These are phyloP conservation scores for Maccullochella peelii DNA, from an alignment of 2,113 vertebrate genomes.

Conservation along the genomic window DNA sequence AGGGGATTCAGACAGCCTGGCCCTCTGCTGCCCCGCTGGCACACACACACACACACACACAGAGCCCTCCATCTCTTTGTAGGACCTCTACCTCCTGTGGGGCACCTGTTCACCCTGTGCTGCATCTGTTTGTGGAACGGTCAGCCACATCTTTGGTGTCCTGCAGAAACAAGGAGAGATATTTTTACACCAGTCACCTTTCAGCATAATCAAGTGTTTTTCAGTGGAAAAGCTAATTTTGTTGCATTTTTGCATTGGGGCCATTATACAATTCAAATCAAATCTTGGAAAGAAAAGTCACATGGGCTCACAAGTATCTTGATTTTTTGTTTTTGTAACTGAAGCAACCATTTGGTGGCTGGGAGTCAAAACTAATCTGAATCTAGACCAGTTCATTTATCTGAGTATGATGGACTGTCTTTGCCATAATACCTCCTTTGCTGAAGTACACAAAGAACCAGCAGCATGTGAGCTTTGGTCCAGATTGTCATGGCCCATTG, in stretches of 20 bases:
- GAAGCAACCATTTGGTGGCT: neutral
- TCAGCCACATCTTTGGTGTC: constrained; percentile 9
- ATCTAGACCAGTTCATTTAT: too few relatives aligned
- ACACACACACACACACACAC: constrained; percentile 32
- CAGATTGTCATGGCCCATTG: neutral
- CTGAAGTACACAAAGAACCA: neutral
- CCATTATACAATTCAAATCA: neutral
- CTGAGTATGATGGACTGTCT: too few relatives aligned
- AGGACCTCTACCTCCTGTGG: constrained; percentile 61
- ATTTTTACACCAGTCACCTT: constrained; percentile 15
- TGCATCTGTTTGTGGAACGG: constrained; percentile 58
- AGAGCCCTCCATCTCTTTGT: constrained; percentile 55
- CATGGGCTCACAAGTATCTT: neutral
- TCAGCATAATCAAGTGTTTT: neutral
- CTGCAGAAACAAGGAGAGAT: constrained; percentile 14
- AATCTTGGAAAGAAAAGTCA: neutral
- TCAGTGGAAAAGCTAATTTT: neutral
- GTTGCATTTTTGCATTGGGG: neutral
- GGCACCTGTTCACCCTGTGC: constrained; percentile 55
- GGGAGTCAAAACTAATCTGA: neutral
- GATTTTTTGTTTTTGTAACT: neutral
- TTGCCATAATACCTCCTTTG: neutral
- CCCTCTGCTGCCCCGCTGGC: constrained; percentile 65
- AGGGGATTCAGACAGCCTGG: constrained; percentile 68
- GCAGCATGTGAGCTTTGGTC: neutral